Conservation (phyloP, 1,140 invertebrate species). For the Chironomus striatipennis region DNA sequence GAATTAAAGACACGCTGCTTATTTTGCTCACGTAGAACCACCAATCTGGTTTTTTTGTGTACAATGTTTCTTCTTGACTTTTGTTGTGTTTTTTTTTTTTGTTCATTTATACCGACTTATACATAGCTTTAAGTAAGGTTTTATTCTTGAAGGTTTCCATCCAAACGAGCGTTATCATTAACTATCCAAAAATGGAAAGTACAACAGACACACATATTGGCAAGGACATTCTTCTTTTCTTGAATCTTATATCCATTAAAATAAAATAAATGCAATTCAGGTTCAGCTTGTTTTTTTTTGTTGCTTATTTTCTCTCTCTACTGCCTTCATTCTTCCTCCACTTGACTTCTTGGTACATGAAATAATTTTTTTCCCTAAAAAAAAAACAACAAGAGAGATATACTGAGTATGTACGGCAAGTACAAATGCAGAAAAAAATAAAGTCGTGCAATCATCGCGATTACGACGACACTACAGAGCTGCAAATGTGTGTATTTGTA, state of each 20-base stretch:
- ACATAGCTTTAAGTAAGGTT: not conserved
- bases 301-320: not conserved
- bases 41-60: slow-evolving; percentile 4
- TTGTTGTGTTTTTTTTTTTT: not conserved
- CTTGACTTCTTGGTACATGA: not conserved
- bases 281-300: not conserved
- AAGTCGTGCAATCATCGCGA: slow-evolving; percentile 6
- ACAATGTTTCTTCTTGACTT: not conserved
- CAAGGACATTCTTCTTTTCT: not conserved
- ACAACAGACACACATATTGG: not conserved
- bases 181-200: slow-evolving; percentile 3
- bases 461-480: not conserved
- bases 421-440: not conserved
- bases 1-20: not conserved
- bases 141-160: slow-evolving; percentile 1
- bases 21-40: slow-evolving; percentile 1
- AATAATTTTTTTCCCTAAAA: not conserved
- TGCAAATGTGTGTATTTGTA: not conserved
- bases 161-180: not conserved
- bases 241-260: not conserved
- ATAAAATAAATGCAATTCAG: not conserved
- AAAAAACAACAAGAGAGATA: no score
- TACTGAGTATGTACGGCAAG: not conserved
- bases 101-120: not conserved
- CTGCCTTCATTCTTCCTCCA: no score